Percentiles rank a stretch among this genome's conserved stretches.
Conservation (phyloP, 2,888 invertebrate genomes). For the Trichacis sp. region DNA sequence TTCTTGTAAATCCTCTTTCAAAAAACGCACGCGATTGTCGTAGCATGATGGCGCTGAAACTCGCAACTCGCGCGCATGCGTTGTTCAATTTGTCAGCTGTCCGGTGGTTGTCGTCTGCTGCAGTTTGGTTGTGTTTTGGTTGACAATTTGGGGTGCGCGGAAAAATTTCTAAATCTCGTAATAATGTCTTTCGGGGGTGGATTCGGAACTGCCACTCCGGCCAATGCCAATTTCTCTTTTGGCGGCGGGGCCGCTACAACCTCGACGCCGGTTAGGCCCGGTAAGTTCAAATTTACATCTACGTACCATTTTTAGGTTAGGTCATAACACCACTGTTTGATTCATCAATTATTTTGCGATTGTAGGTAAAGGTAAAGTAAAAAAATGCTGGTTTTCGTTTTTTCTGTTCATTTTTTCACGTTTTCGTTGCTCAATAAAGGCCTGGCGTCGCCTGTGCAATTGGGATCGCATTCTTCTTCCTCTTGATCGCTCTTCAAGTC, state of each 20-base stretch:
- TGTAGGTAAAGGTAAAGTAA: background rate
- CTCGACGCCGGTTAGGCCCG: conserved; percentile 64
- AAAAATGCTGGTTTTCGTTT: background rate
- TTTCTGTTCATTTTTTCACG: conserved; percentile 9
- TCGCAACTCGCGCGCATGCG: too few species aligned
- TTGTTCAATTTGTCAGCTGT: too few species aligned
- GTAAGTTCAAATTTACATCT: conserved; percentile 50
- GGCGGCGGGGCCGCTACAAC: conserved; percentile 59
- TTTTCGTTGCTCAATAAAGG: conserved; percentile 52
- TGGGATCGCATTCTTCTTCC: conserved; percentile 50
- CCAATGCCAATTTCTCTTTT: conserved; percentile 70
- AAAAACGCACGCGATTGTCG: too few species aligned
- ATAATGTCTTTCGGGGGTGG: conserved; percentile 62
- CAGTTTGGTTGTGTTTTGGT: too few species aligned
- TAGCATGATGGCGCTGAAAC: too few species aligned
- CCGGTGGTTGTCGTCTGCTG: too few species aligned
- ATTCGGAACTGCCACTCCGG: conserved; percentile 71
- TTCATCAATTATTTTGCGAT: background rate
- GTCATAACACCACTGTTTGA: background rate
- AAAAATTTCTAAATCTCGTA: too few species aligned
- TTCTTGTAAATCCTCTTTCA: too few species aligned
- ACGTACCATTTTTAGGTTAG: too few species aligned
- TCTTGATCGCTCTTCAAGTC: conserved; percentile 42
- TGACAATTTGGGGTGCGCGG: too few species aligned
- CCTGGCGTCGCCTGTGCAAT: conserved; percentile 50